A percentile compares a stretch with the other conserved stretches of the same genome.
Evolutionary conservation across 2,888 invertebrate species (phyloP).

Genomic region (Tanytarsus gracilentus): DNA sequence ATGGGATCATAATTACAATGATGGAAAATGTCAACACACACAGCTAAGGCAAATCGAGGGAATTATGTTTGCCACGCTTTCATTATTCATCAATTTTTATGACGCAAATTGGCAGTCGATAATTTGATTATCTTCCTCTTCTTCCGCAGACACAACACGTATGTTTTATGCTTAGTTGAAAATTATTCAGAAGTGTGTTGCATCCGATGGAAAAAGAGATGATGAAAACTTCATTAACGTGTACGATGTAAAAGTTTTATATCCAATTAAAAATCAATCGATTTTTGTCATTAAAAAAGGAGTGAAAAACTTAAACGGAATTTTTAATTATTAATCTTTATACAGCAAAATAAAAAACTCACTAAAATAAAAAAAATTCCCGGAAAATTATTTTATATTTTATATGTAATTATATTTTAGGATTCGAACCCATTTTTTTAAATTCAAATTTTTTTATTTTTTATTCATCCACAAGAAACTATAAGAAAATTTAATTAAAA

Average conservation of each 20-base stretch:
- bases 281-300: not conserved
- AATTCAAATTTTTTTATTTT: too few species aligned
- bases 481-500: too few species aligned
- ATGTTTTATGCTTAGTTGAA: not conserved
- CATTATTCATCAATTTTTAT: conserved; percentile 11
- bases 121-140: not conserved
- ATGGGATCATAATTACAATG: conserved; percentile 2
- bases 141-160: not conserved
- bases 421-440: too few species aligned
- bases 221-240: not conserved
- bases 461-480: too few species aligned
- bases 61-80: conserved; percentile 13
- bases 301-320: not conserved
- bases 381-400: too few species aligned
- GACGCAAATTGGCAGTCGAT: conserved; percentile 9
- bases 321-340: too few species aligned
- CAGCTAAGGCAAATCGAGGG: not conserved
- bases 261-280: conserved; percentile 13
- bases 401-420: too few species aligned
- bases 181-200: too few species aligned
- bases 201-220: too few species aligned
- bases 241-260: conserved; percentile 10
- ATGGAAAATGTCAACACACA: conserved; percentile 7
- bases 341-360: too few species aligned
- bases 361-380: too few species aligned